Conservation (phyloP, 2,797 vertebrate species). For the Loris lydekkerianus region DNA sequence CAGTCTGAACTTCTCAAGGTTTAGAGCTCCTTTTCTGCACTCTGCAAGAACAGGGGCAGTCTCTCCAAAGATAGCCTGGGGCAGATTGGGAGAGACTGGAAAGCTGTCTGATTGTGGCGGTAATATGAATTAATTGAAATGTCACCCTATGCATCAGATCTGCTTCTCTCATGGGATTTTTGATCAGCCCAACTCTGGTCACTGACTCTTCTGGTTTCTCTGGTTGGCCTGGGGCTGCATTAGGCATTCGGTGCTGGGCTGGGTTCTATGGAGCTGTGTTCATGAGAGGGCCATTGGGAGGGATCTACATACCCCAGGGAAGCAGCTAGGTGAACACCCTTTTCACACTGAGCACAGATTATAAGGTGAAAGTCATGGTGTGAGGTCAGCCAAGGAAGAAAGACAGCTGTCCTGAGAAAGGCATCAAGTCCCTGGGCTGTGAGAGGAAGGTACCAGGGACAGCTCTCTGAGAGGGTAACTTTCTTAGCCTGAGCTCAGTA, state of each 20-base stretch:
- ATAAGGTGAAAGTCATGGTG: background rate
- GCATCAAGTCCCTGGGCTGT: background rate
- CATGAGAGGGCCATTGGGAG: background rate
- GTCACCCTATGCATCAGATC: background rate
- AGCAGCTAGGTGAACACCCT: background rate
- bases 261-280: background rate
- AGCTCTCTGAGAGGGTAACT: background rate
- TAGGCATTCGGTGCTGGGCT: background rate
- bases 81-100: background rate
- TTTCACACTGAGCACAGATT: background rate
- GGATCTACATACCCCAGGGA: background rate
- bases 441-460: background rate
- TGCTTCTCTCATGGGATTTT: background rate
- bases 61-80: background rate
- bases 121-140: background rate
- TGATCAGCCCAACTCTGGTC: background rate
- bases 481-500: background rate
- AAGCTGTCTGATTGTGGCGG: background rate
- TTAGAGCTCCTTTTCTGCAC: background rate
- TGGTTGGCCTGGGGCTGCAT: background rate
- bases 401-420: background rate
- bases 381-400: slow-evolving; percentile 28
- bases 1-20: background rate
- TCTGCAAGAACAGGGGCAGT: background rate
- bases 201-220: background rate